A percentile compares a stretch with the other conserved stretches of the same genome.
Evolutionary conservation across 2,888 invertebrate genomes (phyloP).

Genomic region (Volucella inanis): DNA sequence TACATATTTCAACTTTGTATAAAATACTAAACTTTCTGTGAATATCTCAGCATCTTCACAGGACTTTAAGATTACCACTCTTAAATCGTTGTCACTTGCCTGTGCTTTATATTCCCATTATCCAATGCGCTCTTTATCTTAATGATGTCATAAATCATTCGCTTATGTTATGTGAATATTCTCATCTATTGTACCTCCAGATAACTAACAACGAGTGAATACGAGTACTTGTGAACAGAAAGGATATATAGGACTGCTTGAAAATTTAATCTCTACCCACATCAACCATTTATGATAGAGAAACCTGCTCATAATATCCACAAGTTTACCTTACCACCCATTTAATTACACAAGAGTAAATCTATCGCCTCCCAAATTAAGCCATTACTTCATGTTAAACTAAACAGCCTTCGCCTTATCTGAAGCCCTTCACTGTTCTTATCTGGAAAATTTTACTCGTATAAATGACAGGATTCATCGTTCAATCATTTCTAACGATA

Average conservation of each 20-base stretch:
- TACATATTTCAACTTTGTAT: no score
- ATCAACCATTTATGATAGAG: conserved; percentile 1
- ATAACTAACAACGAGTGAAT: no score
- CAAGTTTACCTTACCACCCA: conserved; percentile 12
- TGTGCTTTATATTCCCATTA: no score
- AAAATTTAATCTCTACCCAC: conserved; percentile 13
- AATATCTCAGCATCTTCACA: no score
- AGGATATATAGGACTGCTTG: neutral
- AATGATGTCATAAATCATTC: no score
- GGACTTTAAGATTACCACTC: no score
- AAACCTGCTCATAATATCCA: conserved; percentile 23
- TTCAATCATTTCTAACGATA: conserved; percentile 39
- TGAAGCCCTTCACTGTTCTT: conserved; percentile 21
- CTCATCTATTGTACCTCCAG: no score
- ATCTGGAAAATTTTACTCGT: conserved; percentile 48
- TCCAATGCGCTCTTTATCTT: no score
- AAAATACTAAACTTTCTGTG: no score
- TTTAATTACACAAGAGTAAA: conserved; percentile 55
- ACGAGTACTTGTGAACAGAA: no score
- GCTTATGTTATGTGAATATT: no score
- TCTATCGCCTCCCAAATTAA: conserved; percentile 56
- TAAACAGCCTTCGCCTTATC: conserved; percentile 35
- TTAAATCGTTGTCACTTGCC: no score
- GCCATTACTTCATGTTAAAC: conserved; percentile 38
- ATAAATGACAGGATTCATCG: conserved; percentile 56